phyloP scores from a whole-genome alignment of 2,888 invertebrate species.

The Parasteatoda lunata region DNA sequence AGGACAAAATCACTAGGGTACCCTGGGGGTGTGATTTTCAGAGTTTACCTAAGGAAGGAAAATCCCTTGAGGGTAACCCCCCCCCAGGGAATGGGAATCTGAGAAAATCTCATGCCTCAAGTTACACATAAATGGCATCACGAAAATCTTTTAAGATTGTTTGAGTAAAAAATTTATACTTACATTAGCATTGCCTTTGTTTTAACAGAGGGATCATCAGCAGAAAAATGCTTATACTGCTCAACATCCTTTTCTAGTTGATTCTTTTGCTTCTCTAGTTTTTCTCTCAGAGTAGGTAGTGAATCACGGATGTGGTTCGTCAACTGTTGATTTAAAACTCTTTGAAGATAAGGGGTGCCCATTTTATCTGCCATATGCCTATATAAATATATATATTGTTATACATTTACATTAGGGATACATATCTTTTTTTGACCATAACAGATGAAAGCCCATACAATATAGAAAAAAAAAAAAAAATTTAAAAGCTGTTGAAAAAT shows the following conservation, averaged over 20 bases:
- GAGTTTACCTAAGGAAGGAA: no score
- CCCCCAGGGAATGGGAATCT: no score
- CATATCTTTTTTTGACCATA: no score
- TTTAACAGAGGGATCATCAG: constrained; percentile 98
- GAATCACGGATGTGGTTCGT: constrained; percentile 99
- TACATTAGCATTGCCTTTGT: constrained; percentile 99
- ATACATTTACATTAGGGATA: no score
- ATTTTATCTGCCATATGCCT: constrained; percentile 95
- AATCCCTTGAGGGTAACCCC: no score
- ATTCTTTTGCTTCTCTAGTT: constrained; percentile 95
- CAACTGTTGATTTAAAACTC: constrained; percentile 96
- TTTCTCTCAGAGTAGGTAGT: constrained; percentile 94
- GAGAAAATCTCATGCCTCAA: no score
- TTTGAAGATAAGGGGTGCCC: constrained; percentile 97
- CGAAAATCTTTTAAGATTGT: neutral
- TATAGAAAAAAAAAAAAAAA: no score
- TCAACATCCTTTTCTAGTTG: constrained; percentile 99
- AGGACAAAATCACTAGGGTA: no score
- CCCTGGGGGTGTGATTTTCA: no score
- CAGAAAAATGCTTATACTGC: constrained; percentile 98
- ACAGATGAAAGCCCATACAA: no score
- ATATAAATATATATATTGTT: constrained; percentile 45
- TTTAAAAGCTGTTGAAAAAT: no score
- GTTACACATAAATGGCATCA: no score
- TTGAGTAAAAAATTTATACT: constrained; percentile 76